Percentiles rank a stretch among this genome's conserved stretches.
Evolutionary conservation across 2,113 vertebrate species (phyloP).

Genomic region (Oxyruncus cristatus): DNA sequence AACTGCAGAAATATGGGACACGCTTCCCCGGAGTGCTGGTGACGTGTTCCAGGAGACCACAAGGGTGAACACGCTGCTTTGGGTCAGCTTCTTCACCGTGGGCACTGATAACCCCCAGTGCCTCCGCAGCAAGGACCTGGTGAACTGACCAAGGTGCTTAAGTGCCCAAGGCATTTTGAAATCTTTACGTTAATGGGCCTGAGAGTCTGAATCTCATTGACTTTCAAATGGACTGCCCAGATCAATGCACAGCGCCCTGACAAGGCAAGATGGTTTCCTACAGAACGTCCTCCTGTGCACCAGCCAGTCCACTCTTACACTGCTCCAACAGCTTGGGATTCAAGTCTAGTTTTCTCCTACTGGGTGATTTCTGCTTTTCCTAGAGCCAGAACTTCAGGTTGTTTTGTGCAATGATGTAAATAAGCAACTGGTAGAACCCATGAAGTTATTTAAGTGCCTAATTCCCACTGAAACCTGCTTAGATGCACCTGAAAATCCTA

Average conservation of each 20-base stretch:
- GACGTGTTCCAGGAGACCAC: not conserved
- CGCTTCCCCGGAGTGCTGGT: not conserved
- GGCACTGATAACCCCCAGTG: not conserved
- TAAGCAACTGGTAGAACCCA: not conserved
- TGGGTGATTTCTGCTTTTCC: not conserved
- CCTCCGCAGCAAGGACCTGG: not conserved
- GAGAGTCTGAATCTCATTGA: constrained; percentile 35
- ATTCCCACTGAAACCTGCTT: not conserved
- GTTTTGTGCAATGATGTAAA: not conserved
- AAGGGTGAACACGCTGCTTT: not conserved
- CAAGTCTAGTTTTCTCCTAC: not conserved
- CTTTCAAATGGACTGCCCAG: constrained; percentile 1
- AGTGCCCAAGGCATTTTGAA: not conserved
- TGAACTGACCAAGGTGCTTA: not conserved
- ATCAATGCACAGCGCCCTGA: constrained; percentile 38
- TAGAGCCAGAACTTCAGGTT: not conserved
- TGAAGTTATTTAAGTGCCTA: not conserved
- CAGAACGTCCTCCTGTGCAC: not conserved
- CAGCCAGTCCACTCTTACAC: not conserved
- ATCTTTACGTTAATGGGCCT: constrained; percentile 15
- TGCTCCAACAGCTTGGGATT: not conserved
- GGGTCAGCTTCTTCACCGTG: not conserved
- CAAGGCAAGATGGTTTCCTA: not conserved
- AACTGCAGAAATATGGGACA: not conserved
- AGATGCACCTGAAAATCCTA: constrained; percentile 17